phyloP scores from a whole-genome alignment of 2,113 vertebrate species.

The Pimephales promelas region DNA sequence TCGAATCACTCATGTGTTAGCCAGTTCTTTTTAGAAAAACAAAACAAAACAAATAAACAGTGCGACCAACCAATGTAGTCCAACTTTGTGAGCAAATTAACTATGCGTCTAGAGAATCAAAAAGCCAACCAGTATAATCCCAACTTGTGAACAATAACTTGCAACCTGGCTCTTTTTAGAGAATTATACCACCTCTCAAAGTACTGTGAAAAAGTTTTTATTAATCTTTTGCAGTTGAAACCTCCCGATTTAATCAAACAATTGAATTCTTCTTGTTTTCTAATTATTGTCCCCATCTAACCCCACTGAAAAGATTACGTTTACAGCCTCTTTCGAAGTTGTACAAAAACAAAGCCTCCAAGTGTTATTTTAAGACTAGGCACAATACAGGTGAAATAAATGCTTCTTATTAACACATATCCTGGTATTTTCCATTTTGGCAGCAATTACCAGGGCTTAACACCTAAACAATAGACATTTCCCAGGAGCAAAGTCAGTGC shows the following conservation, averaged over 20 bases:
- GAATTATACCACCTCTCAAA: not conserved
- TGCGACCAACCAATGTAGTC: no score
- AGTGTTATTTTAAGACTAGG: not conserved
- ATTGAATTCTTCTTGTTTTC: not conserved
- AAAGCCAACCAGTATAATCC: no score
- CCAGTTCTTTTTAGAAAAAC: no score
- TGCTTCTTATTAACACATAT: not conserved
- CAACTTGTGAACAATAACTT: no score
- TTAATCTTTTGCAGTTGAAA: not conserved
- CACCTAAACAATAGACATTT: conserved; percentile 44
- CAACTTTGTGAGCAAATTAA: no score
- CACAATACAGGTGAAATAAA: conserved; percentile 20
- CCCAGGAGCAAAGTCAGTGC: not conserved
- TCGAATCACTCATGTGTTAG: no score
- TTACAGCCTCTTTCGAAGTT: not conserved
- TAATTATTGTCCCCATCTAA: no score
- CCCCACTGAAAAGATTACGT: not conserved
- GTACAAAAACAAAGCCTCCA: not conserved
- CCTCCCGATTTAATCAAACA: not conserved
- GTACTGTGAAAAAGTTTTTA: not conserved
- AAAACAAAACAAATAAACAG: no score
- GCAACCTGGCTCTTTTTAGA: not conserved
- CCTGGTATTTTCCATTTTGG: conserved; percentile 22
- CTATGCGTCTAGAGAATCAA: no score
- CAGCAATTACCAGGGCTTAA: not conserved